phyloP scores from a whole-genome alignment of 2,797 vertebrate genomes.

The Pipistrellus kuhlii region DNA sequence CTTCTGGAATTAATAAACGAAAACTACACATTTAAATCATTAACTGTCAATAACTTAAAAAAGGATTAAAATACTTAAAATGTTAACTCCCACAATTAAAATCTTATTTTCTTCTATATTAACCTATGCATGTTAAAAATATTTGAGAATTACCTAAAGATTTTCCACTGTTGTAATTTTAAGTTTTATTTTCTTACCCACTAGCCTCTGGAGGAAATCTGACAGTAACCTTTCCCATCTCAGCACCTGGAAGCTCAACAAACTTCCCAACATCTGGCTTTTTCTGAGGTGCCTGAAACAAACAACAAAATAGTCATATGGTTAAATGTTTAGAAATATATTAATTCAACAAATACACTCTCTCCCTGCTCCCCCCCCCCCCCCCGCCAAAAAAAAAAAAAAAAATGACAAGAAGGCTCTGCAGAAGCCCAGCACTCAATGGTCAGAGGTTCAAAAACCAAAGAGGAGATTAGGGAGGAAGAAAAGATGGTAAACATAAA shows the following conservation, averaged over 20 bases:
- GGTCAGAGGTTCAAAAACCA: background rate
- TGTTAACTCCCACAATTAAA: constrained; percentile 33
- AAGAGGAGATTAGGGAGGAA: background rate
- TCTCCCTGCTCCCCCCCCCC: background rate
- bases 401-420: background rate
- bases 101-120: background rate
- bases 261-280: constrained; percentile 97
- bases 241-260: constrained; percentile 97
- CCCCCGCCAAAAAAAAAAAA: background rate
- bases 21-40: background rate
- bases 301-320: background rate
- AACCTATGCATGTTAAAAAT: background rate
- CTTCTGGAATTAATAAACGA: background rate
- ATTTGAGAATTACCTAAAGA: background rate
- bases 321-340: constrained; percentile 39
- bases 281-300: constrained; percentile 92
- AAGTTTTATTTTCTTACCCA: constrained; percentile 90
- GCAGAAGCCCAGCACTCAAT: background rate
- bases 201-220: constrained; percentile 99
- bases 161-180: background rate
- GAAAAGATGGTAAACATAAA: background rate
- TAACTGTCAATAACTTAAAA: background rate
- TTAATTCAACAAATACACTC: background rate
- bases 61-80: background rate
- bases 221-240: constrained; percentile 98